Percentiles rank a stretch among this genome's conserved stretches.
Conservation (phyloP, 2,113 vertebrate genomes). For the Psilopsiagon aymara region DNA sequence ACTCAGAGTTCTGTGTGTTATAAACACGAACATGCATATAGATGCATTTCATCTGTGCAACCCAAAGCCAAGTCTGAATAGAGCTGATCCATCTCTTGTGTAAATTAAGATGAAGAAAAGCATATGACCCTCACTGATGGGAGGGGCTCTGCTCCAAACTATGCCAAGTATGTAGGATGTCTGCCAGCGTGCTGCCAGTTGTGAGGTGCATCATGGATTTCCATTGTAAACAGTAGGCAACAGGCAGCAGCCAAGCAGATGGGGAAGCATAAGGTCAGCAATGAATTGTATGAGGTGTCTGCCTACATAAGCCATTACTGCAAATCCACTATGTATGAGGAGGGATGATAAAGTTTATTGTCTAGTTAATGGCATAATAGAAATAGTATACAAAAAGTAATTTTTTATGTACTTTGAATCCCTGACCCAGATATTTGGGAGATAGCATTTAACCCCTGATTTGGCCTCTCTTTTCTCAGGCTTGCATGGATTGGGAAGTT, state of each 20-base stretch:
- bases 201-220: not conserved
- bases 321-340: not conserved
- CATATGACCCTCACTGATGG: not conserved
- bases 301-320: not conserved
- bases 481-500: not conserved
- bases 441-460: not conserved
- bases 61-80: not conserved
- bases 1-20: not conserved
- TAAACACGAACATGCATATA: rapidly evolving
- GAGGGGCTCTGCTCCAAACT: not conserved
- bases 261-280: not conserved
- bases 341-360: not conserved
- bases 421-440: not conserved
- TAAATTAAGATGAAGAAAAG: not conserved
- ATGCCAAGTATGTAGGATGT: not conserved
- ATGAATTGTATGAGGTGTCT: not conserved
- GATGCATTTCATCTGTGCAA: not conserved
- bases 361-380: not conserved
- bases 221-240: not conserved
- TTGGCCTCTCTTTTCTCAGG: not conserved
- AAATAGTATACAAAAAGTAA: not conserved
- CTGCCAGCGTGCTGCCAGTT: not conserved
- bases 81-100: not conserved
- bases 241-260: not conserved
- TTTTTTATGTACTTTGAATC: not conserved